Evolutionary conservation across 2,888 invertebrate genomes (phyloP).

Genomic region (Microctonus hyperodae): DNA sequence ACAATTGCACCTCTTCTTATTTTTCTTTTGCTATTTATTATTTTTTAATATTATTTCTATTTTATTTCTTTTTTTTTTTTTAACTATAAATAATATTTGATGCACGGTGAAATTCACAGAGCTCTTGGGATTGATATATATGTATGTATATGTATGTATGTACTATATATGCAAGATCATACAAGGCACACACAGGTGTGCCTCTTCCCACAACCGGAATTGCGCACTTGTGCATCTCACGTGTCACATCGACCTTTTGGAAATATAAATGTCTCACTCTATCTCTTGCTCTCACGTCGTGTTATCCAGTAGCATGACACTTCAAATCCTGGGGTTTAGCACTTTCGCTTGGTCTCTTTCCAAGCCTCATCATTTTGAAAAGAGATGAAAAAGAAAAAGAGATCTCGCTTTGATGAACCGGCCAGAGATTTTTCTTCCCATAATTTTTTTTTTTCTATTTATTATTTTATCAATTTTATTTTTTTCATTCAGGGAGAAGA

Average conservation of each 20-base stretch:
- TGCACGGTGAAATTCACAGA: background rate
- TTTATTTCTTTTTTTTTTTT: conserved; percentile 1
- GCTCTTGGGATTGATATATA: background rate
- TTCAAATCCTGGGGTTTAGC: conserved; percentile 24
- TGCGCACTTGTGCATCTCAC: conserved; percentile 38
- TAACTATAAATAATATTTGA: background rate
- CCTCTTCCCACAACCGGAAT: conserved; percentile 41
- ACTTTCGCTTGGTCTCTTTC: conserved; percentile 25
- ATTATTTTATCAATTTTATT: background rate
- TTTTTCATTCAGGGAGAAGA: too few relatives aligned
- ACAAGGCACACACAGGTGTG: conserved; percentile 38
- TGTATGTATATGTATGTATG: conserved; percentile 1
- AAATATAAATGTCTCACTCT: conserved; percentile 16
- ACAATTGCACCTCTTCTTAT: conserved; percentile 28
- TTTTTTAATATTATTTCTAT: background rate
- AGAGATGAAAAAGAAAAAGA: conserved; percentile 12
- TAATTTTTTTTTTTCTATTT: background rate
- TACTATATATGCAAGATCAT: background rate
- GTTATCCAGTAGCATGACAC: conserved; percentile 16
- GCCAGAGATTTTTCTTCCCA: conserved; percentile 13
- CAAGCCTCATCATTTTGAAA: conserved; percentile 19
- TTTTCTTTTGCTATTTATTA: background rate
- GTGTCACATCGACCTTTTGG: conserved; percentile 28
- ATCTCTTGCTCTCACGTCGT: conserved; percentile 18
- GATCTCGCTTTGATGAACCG: conserved; percentile 19